These are phyloP conservation scores for Aegithalos caudatus DNA, from an alignment of 2,113 vertebrate species.

Conservation along the genomic window DNA sequence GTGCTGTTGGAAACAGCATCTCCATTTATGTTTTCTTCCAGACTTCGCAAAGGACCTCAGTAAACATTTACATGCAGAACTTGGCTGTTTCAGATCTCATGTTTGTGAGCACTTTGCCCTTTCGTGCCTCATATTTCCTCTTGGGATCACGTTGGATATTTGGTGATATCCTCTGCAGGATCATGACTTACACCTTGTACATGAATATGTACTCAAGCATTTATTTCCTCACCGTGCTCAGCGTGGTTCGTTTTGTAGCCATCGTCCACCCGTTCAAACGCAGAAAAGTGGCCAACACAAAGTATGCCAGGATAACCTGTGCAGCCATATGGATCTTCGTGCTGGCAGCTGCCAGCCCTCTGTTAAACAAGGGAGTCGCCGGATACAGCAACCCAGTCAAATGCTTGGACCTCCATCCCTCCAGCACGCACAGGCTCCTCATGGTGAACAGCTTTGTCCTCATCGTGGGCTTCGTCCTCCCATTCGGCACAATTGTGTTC, in stretches of 20 bases:
- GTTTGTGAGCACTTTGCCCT: constrained; percentile 74
- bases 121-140: constrained; percentile 72
- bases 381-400: not conserved
- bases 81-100: constrained; percentile 78
- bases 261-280: constrained; percentile 63
- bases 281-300: constrained; percentile 19
- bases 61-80: constrained; percentile 78
- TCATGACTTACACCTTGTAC: constrained; percentile 75
- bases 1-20: constrained; percentile 67
- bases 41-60: constrained; percentile 38
- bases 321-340: constrained; percentile 66
- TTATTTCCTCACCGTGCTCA: constrained; percentile 76
- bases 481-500: constrained; percentile 63
- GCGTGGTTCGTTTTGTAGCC: constrained; percentile 73
- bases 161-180: constrained; percentile 68
- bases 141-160: constrained; percentile 70
- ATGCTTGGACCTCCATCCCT: constrained; percentile 70
- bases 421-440: not conserved
- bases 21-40: constrained; percentile 75
- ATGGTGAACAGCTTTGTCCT: constrained; percentile 69
- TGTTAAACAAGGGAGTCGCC: not conserved
- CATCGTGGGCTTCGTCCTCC: constrained; percentile 70
- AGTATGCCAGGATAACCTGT: constrained; percentile 54
- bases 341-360: constrained; percentile 8
- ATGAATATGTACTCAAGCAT: constrained; percentile 83